Evolutionary conservation across 2,888 invertebrate species (phyloP), one percentile per base, ranked within the genome.

Genomic region (Ornithoptera priamus): DNA sequence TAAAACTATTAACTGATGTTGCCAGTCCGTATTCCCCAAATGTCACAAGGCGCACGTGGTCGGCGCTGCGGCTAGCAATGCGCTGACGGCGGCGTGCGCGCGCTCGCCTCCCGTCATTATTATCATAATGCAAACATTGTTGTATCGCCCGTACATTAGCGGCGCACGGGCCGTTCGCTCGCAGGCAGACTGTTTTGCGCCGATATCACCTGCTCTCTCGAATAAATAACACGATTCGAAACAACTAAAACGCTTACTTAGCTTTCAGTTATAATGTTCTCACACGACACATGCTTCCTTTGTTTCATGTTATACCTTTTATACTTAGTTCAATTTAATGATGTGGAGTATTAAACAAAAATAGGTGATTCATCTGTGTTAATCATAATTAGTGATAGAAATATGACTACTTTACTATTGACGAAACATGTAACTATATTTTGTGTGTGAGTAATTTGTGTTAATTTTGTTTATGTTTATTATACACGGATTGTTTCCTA

Each of bases 71-170:
- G 77, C 78, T 76, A 80, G 79, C 77, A 80, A 79, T 80, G 77
- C 76, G 75, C 69, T 73, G 75, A 74, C 73, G 72, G 72, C 72
- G 70, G 72, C 77, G 81, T 83, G 85, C 84, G 85, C 83, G 82
- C 85, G 81, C 76, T 74, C 73, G 77, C 76, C 76, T 77, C 77
- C 76, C 75, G 77, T 73, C 82, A 77, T 80, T 68, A 79, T 86
- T 89, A 92, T 92, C 91, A 81, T 79, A 82, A 80, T 79, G 73
- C 85, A 89, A 90, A 90, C 90, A 90, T 69, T 76, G 82, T 76
- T 88, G 87, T 89, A 89, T 81, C 73, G 74, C 81, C 80, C 82
- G 77, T 81, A 82, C 82, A 85, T 84, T 82, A 85, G 74, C 80
- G 75, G 73, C 67, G 69, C 53, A 71, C 67, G 69, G 67, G 60